Conservation (phyloP, 1,140 invertebrate genomes). For the Zeugodacus cucurbitae region DNA sequence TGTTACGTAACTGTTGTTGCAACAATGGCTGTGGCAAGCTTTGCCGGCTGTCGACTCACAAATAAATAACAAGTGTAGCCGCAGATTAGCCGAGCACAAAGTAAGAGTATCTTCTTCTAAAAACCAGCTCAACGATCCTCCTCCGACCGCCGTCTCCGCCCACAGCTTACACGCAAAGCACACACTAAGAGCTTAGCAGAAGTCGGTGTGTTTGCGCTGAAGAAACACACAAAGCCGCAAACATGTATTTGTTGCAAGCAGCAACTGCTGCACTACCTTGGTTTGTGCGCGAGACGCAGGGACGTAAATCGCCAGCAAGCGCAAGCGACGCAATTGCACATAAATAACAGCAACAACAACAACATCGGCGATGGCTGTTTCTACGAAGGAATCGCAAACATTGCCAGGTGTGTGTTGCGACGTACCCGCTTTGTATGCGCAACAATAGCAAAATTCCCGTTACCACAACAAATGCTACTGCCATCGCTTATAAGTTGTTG, state of each 20-base stretch:
- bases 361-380: neutral
- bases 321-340: neutral
- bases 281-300: neutral
- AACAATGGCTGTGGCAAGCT: neutral
- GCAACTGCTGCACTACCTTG: neutral
- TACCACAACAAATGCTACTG: neutral
- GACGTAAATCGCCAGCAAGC: neutral
- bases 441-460: slow-evolving; percentile 6
- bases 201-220: neutral
- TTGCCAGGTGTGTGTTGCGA: neutral
- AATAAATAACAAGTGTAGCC: slow-evolving; percentile 38
- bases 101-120: slow-evolving; percentile 11
- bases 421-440: neutral
- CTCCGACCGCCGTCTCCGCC: too few relatives aligned
- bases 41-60: neutral
- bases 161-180: neutral
- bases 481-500: neutral
- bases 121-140: neutral
- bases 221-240: neutral
- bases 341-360: neutral
- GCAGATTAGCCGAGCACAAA: slow-evolving; percentile 33
- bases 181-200: neutral
- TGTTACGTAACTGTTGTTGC: neutral
- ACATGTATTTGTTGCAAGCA: slow-evolving; percentile 1
- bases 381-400: neutral